phyloP scores from a whole-genome alignment of 1,140 invertebrate species.

The Subanguina moxae region DNA sequence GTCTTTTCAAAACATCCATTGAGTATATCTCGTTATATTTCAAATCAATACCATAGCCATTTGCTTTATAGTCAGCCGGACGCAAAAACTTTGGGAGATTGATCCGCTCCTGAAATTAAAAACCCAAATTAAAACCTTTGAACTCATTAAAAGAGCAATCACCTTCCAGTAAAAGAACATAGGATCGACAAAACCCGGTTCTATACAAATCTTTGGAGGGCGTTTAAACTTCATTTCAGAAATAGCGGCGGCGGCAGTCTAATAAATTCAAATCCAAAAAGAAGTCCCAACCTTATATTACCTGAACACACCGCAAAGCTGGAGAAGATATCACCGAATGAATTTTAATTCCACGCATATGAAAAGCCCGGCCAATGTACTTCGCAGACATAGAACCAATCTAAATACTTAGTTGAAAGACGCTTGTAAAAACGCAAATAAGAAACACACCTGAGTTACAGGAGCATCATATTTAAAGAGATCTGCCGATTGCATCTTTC shows the following conservation, averaged over 20 bases:
- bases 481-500: conserved; percentile 24
- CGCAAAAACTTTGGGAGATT: conserved; percentile 13
- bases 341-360: conserved; percentile 3
- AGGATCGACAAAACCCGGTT: conserved; percentile 32
- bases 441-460: conserved; percentile 7
- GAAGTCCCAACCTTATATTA: conserved; percentile 9
- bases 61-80: background rate
- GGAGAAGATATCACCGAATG: conserved; percentile 30
- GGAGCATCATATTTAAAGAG: conserved; percentile 5
- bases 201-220: conserved; percentile 23
- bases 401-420: background rate
- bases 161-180: conserved; percentile 37
- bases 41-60: background rate
- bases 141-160: conserved; percentile 22
- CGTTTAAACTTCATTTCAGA: conserved; percentile 12
- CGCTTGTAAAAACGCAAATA: background rate
- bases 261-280: background rate
- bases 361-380: conserved; percentile 27
- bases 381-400: conserved; percentile 24
- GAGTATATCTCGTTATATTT: background rate
- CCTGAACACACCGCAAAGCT: conserved; percentile 28
- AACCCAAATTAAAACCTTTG: conserved; percentile 18
- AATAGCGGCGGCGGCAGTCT: background rate
- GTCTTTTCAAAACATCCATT: background rate
- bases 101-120: conserved; percentile 24